A percentile compares a stretch with the other conserved stretches of the same genome.
phyloP scores from a whole-genome alignment of 2,888 invertebrate genomes.

The Crioceris asparagi region DNA sequence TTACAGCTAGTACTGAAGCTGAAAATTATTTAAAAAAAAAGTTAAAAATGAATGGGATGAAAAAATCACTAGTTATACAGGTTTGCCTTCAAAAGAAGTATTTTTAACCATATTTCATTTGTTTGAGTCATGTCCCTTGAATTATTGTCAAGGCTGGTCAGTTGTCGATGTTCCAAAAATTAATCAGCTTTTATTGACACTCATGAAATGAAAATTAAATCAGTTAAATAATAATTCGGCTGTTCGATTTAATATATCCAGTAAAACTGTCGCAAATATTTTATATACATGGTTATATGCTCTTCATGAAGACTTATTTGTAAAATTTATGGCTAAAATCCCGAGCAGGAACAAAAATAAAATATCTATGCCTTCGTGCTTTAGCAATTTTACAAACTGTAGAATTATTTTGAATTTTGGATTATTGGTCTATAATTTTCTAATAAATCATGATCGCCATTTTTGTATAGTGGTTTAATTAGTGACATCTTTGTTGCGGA shows the following conservation, averaged over 20 bases:
- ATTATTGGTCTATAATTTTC: too few species aligned
- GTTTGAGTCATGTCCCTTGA: conserved; percentile 5
- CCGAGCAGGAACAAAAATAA: conserved; percentile 16
- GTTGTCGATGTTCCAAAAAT: conserved; percentile 9
- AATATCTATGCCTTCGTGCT: conserved; percentile 15
- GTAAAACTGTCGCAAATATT: conserved; percentile 15
- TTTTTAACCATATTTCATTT: conserved; percentile 9
- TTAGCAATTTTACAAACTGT: conserved; percentile 18
- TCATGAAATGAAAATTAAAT: conserved; percentile 18
- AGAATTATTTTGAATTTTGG: conserved; percentile 18
- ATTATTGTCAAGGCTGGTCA: conserved; percentile 14
- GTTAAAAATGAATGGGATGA: conserved; percentile 9
- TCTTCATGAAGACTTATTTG: conserved; percentile 17
- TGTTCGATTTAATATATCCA: conserved; percentile 12
- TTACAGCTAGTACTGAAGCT: too few species aligned
- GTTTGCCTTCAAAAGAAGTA: conserved; percentile 12
- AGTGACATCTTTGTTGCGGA: too few species aligned
- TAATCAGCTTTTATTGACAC: conserved; percentile 16
- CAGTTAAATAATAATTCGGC: conserved; percentile 16
- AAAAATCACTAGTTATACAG: conserved; percentile 14
- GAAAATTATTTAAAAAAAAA: conserved; percentile 17
- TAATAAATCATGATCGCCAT: too few species aligned
- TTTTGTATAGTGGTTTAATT: too few species aligned
- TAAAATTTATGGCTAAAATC: conserved; percentile 16
- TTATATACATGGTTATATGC: conserved; percentile 18